Base-by-base conservation (phyloP, 2,113 vertebrate species). In the Fukomys damarensis region DNA sequence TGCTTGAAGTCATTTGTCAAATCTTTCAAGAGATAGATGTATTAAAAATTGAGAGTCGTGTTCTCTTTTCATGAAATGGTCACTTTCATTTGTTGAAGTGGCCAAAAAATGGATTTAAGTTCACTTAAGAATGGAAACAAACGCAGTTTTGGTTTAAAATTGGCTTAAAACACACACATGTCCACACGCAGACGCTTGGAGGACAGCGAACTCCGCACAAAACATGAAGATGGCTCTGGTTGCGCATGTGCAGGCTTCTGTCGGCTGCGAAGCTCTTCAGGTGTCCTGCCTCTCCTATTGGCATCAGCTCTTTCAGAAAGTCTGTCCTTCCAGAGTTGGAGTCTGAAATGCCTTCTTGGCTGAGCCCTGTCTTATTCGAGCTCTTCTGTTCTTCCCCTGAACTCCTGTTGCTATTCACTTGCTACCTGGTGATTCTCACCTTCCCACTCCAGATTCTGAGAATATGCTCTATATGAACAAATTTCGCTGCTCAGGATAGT, bases 111-210 rank as follows among this genome's bases (percentile, higher is more conserved):
- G 80, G 90, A 32, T 35, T 92, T 86, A 86, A 91, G 56, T 95
- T 70, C 86, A 35, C 79, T 16, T 3, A 79, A 72, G 96, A 88
- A 59, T 80, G 58, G 22, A 41, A 72, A 43, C 46, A 93, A 66
- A 54, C 56, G 24, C n/a, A 88, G 43, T 94, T 90, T 93, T 66
- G 43, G 52, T 86, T 86, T 96, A 54, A 81, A 94, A 77, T 89
- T 91, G 52, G 11, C 24, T 91, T 65, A 82, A 41, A 86, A 81
- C 77, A 20, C 30, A 20, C 17, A 79, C 43, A 19, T 32, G 76
- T 30, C 9, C 16, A 32, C 46, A 30, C 7, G 16, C 16, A 54
- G 14, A 54, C 22, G 7, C 49, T 35, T 35, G 49, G 28, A 54
- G 77, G 32, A 20, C 32, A 20, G 58, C n/a, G 70, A 77, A 43